Evolutionary conservation across 64 coral and sea anemone genomes (phyloP), one percentile per base, ranked within the genome.

Genomic region (Stichodactyla mertensii): DNA sequence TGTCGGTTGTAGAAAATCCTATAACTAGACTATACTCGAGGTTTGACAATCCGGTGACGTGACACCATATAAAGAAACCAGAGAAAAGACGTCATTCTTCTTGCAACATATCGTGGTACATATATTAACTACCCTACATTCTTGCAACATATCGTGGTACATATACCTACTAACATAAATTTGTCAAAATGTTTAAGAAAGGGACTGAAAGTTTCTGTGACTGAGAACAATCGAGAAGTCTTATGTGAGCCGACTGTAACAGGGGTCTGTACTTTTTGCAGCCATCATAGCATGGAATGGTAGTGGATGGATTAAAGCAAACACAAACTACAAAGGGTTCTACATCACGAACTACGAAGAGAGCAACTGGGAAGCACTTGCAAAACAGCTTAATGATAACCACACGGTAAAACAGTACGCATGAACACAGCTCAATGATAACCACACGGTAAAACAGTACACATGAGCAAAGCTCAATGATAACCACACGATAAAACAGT

Each of bases 321-420:
- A 91, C 74, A 56, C 84, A 55, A 61, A 55, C 5, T 86, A 84
- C 24, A 80, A n/a, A 16, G 89, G 89, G 10, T 91, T 86, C 51
- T 91, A 91, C 71, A 86, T 82, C 45, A 83, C 78, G 8, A 84
- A 86, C n/a, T 91, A 91, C 12, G 89, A 91, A 5, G 89, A 91
- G 16, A 52, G 54, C 5, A 91, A 91, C 84, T 91, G 89, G 89
- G 20, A 26, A 18, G 74, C 70, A 53, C 84, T 91, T 9, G 77
- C 77, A 18, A 79, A 51, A 79, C 77, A 79, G 22, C 28, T 79
- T 0, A 79, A 79, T 15, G 27, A 16, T 15, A 51, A 79, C 28
- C 24, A 51, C 31, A 10, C 31, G 20, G 7, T 27, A 77, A 77
- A 79, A 15, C 77, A 18, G 7, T 51, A 61, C 59, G 59, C 59